These are phyloP conservation scores for Trogon melanurus DNA, from an alignment of 2,113 vertebrate species.

Conservation along the genomic window DNA sequence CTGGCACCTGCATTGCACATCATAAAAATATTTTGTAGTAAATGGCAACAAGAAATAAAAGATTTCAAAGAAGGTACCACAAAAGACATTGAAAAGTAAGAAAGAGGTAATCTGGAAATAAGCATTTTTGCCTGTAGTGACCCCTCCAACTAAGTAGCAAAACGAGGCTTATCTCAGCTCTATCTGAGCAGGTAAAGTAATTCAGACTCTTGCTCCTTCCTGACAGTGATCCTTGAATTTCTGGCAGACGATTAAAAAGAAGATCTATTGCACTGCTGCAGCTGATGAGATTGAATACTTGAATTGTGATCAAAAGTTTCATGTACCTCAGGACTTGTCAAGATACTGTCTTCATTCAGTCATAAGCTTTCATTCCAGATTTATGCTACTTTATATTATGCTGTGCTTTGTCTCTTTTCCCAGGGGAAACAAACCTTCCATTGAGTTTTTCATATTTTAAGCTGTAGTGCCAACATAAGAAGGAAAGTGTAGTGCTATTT, in stretches of 20 bases:
- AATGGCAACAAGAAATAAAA: neutral
- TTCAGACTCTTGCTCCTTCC: neutral
- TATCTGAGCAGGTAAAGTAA: neutral
- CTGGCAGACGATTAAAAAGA: neutral
- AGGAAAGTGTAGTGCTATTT: neutral
- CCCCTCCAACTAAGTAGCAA: neutral
- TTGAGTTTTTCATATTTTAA: neutral
- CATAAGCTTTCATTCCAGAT: neutral
- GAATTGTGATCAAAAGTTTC: slow-evolving; percentile 16
- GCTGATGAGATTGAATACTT: neutral
- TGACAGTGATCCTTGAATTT: neutral
- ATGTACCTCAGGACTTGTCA: neutral
- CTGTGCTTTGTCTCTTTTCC: neutral
- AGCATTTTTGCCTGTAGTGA: neutral
- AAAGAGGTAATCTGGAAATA: neutral
- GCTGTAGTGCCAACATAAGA: neutral
- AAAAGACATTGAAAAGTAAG: neutral
- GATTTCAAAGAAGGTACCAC: neutral
- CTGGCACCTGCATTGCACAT: neutral
- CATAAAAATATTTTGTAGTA: neutral
- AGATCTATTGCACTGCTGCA: neutral
- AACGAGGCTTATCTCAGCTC: neutral
- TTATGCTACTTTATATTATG: neutral
- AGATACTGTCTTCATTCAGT: neutral
- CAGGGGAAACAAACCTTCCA: neutral